Percentiles rank a stretch among this genome's conserved stretches.
phyloP scores from a whole-genome alignment of 2,113 vertebrate species.

The Centropristis striata region DNA sequence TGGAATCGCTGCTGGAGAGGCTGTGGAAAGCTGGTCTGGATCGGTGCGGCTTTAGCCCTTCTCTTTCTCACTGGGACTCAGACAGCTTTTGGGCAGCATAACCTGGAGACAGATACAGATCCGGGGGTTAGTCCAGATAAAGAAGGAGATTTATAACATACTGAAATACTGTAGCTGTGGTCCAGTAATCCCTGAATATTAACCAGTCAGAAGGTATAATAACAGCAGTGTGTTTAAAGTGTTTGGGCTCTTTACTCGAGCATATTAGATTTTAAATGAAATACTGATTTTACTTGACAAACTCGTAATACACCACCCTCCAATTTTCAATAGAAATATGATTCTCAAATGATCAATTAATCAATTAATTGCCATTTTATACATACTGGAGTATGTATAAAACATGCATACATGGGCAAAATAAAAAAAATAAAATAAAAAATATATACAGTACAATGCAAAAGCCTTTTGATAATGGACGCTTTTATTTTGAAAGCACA shows the following conservation, averaged over 20 bases:
- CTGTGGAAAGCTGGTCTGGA: conserved; percentile 55
- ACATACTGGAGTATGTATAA: too few species aligned
- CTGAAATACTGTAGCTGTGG: not conserved
- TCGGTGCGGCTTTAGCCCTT: conserved; percentile 84
- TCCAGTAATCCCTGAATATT: conserved; percentile 10
- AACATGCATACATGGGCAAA: too few species aligned
- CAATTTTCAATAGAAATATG: not conserved
- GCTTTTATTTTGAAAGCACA: too few species aligned
- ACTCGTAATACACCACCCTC: not conserved
- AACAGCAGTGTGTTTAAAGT: not conserved
- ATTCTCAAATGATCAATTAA: not conserved
- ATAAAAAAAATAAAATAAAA: too few species aligned
- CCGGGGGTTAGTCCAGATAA: conserved; percentile 23
- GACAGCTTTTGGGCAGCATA: conserved; percentile 88
- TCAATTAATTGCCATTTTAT: too few species aligned
- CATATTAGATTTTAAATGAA: not conserved
- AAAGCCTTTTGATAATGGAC: too few species aligned
- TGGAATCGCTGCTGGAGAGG: conserved; percentile 52
- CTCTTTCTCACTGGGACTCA: conserved; percentile 88
- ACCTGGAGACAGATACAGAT: conserved; percentile 77
- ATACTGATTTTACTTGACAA: not conserved
- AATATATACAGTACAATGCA: too few species aligned
- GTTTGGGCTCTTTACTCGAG: not conserved
- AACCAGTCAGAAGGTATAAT: conserved; percentile 1
- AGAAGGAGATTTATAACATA: conserved; percentile 2